Evolutionary conservation across 1,140 invertebrate genomes (phyloP), one percentile per base, ranked within the genome.

Genomic region (Ericerus pela): DNA sequence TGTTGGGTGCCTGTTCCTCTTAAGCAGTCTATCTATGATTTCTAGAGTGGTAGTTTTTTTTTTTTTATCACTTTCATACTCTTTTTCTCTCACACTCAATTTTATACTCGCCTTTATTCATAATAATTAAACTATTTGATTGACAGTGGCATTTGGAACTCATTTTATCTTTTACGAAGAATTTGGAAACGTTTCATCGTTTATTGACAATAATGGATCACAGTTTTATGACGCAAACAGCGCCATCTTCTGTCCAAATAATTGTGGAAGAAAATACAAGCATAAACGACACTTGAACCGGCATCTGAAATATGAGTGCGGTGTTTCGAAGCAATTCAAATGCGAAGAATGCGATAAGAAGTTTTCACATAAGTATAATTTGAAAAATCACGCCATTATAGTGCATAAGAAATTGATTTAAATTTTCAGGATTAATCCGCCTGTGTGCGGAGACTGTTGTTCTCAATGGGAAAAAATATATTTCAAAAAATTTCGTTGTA

Each of bases 221-320:
- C 22, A 47, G 18, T 14, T 47, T 8, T 47, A 47, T 14, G 41
- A 47, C 22, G n/a, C 37, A 10, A 16, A n/a, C 11, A 28, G 36
- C 30, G 43, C 31, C n/a, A 38, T 54, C 1, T 51, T n/a, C 51
- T 58, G 56, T 43, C 56, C 56, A 1, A 55, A 52, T 29, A 53
- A 41, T 20, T 62, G 61, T 29, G 51, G 53, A 16, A 30, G 57
- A 14, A 52, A 52, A 20, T 62, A 62, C 53, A 58, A 57, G 1
- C 26, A 53, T 20, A 64, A 73, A 14, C 67, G 73, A 22, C 75
- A 76, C 59, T 68, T 76, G 62, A 71, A 68, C 56, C 68, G 70
- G 2, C 76, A 79, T 63, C 60, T 73, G 59, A 74, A 70, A 29
- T 70, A 75, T 30, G 73, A 76, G 59, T 76, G 75, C 59, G 72